Conservation (phyloP, 2,113 vertebrate genomes). For the Electrona antarctica region DNA sequence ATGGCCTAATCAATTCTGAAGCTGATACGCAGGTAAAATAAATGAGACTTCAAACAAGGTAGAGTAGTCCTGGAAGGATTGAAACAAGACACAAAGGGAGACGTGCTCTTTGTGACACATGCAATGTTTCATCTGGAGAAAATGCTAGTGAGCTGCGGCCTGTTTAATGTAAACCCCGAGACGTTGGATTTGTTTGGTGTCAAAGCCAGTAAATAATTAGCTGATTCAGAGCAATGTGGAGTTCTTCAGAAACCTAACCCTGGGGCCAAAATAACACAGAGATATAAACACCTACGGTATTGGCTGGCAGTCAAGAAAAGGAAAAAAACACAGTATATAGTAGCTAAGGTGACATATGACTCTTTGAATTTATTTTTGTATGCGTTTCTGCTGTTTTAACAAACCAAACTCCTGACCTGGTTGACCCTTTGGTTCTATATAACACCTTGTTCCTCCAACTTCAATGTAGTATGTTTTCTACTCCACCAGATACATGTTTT, state of each 20-base stretch:
- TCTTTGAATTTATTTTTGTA: neutral
- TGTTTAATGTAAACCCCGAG: conserved; percentile 68
- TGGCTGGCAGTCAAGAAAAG: conserved; percentile 18
- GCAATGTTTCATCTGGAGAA: conserved; percentile 65
- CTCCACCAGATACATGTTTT: neutral
- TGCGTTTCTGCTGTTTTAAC: neutral
- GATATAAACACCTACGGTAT: conserved; percentile 47
- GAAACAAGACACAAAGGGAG: conserved; percentile 64
- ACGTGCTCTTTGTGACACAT: conserved; percentile 58
- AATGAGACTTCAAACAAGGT: conserved; percentile 78
- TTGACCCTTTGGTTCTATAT: neutral
- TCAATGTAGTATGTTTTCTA: neutral
- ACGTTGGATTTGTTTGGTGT: conserved; percentile 72
- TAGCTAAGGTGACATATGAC: neutral
- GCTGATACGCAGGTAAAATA: conserved; percentile 76
- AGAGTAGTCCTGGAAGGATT: conserved; percentile 65
- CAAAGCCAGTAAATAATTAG: conserved; percentile 74
- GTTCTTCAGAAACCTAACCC: conserved; percentile 49
- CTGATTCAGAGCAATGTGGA: conserved; percentile 65
- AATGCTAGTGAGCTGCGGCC: conserved; percentile 50
- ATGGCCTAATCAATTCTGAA: conserved; percentile 75
- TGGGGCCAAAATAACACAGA: conserved; percentile 32
- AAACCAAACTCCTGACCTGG: neutral
- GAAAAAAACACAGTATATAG: neutral
- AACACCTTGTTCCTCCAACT: neutral